These are phyloP conservation scores for Dolichopus griseipennis DNA, from an alignment of 2,888 invertebrate genomes.

Conservation along the genomic window DNA sequence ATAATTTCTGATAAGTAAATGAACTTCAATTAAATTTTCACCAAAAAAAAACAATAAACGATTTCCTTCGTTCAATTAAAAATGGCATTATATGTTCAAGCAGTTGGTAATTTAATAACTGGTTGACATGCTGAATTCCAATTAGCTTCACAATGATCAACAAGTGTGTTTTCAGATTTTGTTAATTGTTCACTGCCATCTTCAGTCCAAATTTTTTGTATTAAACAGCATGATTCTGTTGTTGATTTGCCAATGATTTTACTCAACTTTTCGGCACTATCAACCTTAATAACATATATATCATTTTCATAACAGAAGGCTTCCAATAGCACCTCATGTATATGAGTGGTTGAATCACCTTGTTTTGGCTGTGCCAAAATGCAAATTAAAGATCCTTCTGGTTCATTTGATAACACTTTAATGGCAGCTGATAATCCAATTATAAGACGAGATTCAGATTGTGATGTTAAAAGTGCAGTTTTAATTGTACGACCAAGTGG, in stretches of 20 bases:
- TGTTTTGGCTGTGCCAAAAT: slow-evolving; percentile 57
- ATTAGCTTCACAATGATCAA: slow-evolving; percentile 58
- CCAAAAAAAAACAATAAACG: no score
- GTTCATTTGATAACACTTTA: slow-evolving; percentile 37
- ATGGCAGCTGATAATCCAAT: slow-evolving; percentile 26
- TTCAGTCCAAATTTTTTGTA: slow-evolving; percentile 38
- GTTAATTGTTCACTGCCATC: slow-evolving; percentile 46
- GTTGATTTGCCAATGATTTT: slow-evolving; percentile 32
- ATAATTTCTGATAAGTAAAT: no score
- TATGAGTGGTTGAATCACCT: slow-evolving; percentile 57
- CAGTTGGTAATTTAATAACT: slow-evolving; percentile 56
- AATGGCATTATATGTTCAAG: slow-evolving; percentile 43
- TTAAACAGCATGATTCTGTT: slow-evolving; percentile 46
- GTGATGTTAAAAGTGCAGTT: slow-evolving; percentile 37
- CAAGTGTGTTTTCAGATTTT: slow-evolving; percentile 52
- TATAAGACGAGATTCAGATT: slow-evolving; percentile 36
- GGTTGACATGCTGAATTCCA: slow-evolving; percentile 56
- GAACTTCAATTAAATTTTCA: no score
- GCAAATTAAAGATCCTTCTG: slow-evolving; percentile 58
- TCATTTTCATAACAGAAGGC: slow-evolving; percentile 60
- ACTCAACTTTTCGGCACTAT: slow-evolving; percentile 43
- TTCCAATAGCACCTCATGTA: no score
- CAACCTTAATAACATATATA: slow-evolving; percentile 64
- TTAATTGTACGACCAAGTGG: slow-evolving; percentile 39
- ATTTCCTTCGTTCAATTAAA: no score